These are phyloP conservation scores for Ditylenchus weischeri DNA, from an alignment of 2,888 invertebrate species.

Conservation along the genomic window DNA sequence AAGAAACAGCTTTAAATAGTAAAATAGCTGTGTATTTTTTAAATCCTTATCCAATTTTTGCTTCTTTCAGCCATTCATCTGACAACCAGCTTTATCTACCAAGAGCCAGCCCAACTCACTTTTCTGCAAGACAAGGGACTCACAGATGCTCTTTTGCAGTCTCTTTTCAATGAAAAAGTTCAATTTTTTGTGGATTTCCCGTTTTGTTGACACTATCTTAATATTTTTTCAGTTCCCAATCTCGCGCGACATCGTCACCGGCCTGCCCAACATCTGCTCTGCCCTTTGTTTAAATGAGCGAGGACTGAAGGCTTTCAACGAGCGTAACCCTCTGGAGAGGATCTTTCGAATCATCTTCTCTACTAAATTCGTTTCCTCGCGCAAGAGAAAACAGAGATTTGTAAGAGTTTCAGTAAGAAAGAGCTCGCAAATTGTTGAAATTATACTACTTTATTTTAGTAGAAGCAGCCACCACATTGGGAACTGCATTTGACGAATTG, in stretches of 20 bases:
- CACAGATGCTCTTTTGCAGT: slow-evolving; percentile 28
- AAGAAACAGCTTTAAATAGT: slow-evolving; percentile 16
- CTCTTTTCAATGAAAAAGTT: slow-evolving; percentile 32
- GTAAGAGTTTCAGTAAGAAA: slow-evolving; percentile 52
- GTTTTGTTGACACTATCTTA: not conserved
- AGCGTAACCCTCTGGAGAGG: slow-evolving; percentile 71
- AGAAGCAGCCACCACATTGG: slow-evolving; percentile 15
- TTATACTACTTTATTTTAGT: slow-evolving; percentile 18
- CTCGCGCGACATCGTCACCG: slow-evolving; percentile 69
- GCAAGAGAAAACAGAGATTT: slow-evolving; percentile 72
- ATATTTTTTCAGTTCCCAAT: slow-evolving; percentile 62
- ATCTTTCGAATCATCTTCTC: slow-evolving; percentile 76
- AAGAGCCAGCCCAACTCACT: slow-evolving; percentile 77
- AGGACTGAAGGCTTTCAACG: slow-evolving; percentile 72
- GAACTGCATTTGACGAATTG: slow-evolving; percentile 71
- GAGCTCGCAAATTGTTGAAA: not conserved
- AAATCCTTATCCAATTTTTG: not conserved
- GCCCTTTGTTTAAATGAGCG: slow-evolving; percentile 79
- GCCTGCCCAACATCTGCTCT: slow-evolving; percentile 80
- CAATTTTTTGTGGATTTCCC: not conserved
- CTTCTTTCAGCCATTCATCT: slow-evolving; percentile 35
- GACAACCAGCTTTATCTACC: slow-evolving; percentile 73
- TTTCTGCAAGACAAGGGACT: slow-evolving; percentile 76
- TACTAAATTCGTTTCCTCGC: slow-evolving; percentile 76
- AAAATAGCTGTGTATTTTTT: slow-evolving; percentile 4